Conservation (phyloP, 2,797 vertebrate species). For the Enteromius mattozi region DNA sequence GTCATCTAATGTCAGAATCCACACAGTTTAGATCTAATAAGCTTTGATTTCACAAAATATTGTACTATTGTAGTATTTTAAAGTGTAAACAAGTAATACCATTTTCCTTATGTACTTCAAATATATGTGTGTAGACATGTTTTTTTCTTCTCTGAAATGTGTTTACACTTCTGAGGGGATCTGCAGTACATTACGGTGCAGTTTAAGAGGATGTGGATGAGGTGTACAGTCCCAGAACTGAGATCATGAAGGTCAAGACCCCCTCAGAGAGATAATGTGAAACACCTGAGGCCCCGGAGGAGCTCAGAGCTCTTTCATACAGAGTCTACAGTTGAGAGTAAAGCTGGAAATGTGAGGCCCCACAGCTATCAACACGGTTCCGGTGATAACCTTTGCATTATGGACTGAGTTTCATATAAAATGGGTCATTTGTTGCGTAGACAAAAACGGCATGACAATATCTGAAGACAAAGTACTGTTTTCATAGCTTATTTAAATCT, state of each 20-base stretch:
- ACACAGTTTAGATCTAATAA: neutral
- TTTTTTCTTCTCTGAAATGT: constrained; percentile 28
- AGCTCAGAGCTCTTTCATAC: constrained; percentile 51
- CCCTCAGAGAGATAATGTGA: constrained; percentile 65
- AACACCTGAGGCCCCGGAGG: constrained; percentile 68
- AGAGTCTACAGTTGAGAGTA: constrained; percentile 45
- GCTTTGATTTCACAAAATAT: neutral
- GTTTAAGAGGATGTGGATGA: constrained; percentile 28
- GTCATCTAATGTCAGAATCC: neutral
- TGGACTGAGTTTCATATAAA: neutral
- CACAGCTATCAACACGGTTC: neutral
- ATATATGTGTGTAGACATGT: constrained; percentile 8
- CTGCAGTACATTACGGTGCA: constrained; percentile 41
- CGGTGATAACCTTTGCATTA: constrained; percentile 2
- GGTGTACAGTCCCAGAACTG: constrained; percentile 40
- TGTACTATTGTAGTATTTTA: neutral
- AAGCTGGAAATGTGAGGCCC: constrained; percentile 42
- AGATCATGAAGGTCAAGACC: constrained; percentile 48
- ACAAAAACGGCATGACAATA: neutral
- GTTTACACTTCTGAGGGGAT: constrained; percentile 39
- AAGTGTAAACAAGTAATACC: neutral
- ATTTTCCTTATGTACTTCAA: neutral
- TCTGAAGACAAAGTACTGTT: neutral
- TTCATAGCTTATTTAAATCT: neutral
- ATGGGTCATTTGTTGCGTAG: neutral